Percentiles rank a stretch among this genome's conserved stretches.
phyloP scores from a whole-genome alignment of 2,113 vertebrate species.

The Pipra filicauda region DNA sequence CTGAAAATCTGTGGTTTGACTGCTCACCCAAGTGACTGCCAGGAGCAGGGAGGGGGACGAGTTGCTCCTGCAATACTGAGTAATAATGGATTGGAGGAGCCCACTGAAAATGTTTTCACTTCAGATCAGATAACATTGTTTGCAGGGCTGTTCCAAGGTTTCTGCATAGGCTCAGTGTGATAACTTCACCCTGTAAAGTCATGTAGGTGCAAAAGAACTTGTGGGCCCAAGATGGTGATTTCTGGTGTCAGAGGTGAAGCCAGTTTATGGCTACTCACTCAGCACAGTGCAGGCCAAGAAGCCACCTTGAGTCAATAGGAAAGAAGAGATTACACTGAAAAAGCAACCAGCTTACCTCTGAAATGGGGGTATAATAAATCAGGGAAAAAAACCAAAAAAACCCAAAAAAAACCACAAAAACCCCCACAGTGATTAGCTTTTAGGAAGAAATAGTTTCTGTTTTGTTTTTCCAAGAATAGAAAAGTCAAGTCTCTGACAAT shows the following conservation, averaged over 20 bases:
- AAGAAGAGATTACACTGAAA: neutral
- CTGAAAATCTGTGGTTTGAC: neutral
- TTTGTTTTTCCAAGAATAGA: neutral
- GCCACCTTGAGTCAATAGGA: neutral
- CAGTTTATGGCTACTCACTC: neutral
- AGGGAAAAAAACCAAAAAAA: neutral
- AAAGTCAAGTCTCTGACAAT: neutral
- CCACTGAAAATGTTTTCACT: neutral
- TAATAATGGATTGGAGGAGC: neutral
- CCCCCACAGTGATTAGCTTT: neutral
- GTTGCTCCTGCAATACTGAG: neutral
- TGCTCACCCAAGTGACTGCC: neutral
- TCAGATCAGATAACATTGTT: neutral
- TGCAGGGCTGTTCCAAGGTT: neutral
- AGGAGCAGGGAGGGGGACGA: neutral
- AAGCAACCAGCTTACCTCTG: neutral
- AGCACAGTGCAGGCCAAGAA: neutral
- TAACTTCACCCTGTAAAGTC: neutral
- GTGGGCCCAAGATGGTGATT: neutral
- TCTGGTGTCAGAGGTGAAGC: neutral
- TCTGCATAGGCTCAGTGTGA: neutral
- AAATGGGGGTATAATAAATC: neutral
- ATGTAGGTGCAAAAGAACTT: neutral
- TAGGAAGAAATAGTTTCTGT: neutral
- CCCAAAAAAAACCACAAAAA: neutral